phyloP scores from a whole-genome alignment of 2,888 invertebrate genomes.

The Nomada lathburiana region DNA sequence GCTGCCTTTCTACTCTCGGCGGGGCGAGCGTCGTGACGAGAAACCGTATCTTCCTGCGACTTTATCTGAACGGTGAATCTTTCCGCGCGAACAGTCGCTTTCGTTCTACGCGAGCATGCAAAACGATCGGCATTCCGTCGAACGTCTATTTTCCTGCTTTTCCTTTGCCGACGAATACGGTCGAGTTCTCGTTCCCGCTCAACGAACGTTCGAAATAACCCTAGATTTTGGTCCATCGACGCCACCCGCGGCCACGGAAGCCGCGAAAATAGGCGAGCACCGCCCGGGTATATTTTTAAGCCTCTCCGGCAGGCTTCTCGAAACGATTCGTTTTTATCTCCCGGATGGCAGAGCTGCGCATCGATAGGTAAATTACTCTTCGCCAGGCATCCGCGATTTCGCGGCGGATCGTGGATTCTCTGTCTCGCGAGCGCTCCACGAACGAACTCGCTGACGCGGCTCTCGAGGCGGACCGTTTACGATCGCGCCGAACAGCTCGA shows the following conservation, averaged over 20 bases:
- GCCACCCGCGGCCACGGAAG: not conserved
- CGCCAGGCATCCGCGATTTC: too few relatives aligned
- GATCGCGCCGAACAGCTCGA: not conserved
- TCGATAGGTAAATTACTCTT: too few relatives aligned
- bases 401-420: not conserved
- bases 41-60: slow-evolving; percentile 68
- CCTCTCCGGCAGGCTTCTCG: not conserved
- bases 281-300: slow-evolving; percentile 3
- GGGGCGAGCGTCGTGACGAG: slow-evolving; percentile 63
- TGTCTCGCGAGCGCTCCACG: not conserved
- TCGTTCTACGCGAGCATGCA: slow-evolving; percentile 67
- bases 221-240: not conserved
- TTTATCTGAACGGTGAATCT: slow-evolving; percentile 66
- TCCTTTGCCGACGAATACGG: slow-evolving; percentile 36
- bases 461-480: not conserved
- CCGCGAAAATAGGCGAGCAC: not conserved
- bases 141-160: not conserved
- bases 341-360: too few relatives aligned
- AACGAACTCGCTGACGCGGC: not conserved
- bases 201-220: slow-evolving; percentile 58
- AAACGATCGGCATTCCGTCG: slow-evolving; percentile 33
- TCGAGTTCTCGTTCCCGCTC: not conserved
- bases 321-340: not conserved
- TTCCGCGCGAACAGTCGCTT: slow-evolving; percentile 70
- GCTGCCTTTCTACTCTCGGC: slow-evolving; percentile 58